phyloP scores from a whole-genome alignment of 1,140 invertebrate species.

The Heliconius hermathena region DNA sequence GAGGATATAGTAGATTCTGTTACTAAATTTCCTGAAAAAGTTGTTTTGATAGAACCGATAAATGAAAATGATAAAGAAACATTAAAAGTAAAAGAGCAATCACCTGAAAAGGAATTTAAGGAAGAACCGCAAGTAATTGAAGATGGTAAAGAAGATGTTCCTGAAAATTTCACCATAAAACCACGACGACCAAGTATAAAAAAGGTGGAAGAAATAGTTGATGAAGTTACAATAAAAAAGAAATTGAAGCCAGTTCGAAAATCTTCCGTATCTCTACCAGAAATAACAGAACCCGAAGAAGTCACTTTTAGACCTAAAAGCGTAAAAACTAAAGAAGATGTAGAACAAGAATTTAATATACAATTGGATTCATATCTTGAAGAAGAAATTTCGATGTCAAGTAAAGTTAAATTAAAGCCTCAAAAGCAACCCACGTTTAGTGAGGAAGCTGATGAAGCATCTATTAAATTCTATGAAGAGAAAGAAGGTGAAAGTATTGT shows the following conservation, averaged over 20 bases:
- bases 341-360: constrained; percentile 93
- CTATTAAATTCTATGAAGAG: constrained; percentile 87
- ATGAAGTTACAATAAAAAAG: constrained; percentile 88
- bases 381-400: constrained; percentile 92
- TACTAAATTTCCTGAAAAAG: constrained; percentile 25
- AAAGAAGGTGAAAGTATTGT: constrained; percentile 83
- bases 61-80: constrained; percentile 17
- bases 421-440: constrained; percentile 86
- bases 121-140: not conserved
- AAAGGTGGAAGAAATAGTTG: constrained; percentile 85
- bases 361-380: constrained; percentile 91
- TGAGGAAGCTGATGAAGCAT: constrained; percentile 88
- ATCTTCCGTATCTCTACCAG: constrained; percentile 84
- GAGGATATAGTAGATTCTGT: constrained; percentile 63
- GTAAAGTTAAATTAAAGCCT: constrained; percentile 90
- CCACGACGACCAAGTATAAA: constrained; percentile 76
- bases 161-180: constrained; percentile 83
- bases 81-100: constrained; percentile 7
- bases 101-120: constrained; percentile 9
- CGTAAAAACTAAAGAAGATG: constrained; percentile 90
- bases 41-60: constrained; percentile 28
- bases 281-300: constrained; percentile 87
- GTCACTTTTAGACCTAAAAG: constrained; percentile 88
- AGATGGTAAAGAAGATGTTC: constrained; percentile 55
- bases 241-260: constrained; percentile 85